Conservation (phyloP, 1,140 invertebrate species). For the Thaumatotibia leucotreta region DNA sequence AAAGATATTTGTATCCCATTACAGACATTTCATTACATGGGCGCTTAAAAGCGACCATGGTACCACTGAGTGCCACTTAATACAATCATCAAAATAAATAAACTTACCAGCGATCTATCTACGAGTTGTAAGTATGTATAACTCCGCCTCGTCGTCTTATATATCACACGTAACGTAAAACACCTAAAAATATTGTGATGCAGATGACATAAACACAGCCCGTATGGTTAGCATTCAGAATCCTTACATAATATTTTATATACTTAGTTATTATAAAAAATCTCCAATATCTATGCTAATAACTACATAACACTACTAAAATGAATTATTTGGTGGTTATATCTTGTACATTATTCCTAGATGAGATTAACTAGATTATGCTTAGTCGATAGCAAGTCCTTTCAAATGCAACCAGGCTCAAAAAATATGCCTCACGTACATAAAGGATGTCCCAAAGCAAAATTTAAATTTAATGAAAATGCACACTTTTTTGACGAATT, state of each 20-base stretch:
- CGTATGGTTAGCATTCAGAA: constrained; percentile 26
- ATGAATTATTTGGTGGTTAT: constrained; percentile 72
- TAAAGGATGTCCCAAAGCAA: no score
- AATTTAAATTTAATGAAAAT: no score
- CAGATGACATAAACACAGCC: constrained; percentile 58
- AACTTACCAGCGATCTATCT: constrained; percentile 9
- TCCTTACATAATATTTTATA: neutral
- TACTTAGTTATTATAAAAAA: constrained; percentile 31
- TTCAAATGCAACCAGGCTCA: neutral
- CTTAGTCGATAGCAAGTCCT: neutral
- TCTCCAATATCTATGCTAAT: constrained; percentile 34
- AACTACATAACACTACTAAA: constrained; percentile 47
- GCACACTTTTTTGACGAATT: no score
- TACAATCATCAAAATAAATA: neutral
- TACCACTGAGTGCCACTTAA: neutral
- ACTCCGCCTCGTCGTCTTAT: neutral
- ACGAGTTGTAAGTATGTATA: neutral
- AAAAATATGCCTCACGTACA: neutral
- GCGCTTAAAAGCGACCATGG: no score
- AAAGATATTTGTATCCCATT: no score
- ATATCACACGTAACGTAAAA: constrained; percentile 3
- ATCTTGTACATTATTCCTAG: constrained; percentile 66
- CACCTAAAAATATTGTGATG: constrained; percentile 46
- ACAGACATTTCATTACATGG: no score
- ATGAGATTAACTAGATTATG: constrained; percentile 59